Percentiles rank a stretch among this genome's conserved stretches.
phyloP scores from a whole-genome alignment of 1,140 invertebrate species.

The Steinernema feltiae region DNA sequence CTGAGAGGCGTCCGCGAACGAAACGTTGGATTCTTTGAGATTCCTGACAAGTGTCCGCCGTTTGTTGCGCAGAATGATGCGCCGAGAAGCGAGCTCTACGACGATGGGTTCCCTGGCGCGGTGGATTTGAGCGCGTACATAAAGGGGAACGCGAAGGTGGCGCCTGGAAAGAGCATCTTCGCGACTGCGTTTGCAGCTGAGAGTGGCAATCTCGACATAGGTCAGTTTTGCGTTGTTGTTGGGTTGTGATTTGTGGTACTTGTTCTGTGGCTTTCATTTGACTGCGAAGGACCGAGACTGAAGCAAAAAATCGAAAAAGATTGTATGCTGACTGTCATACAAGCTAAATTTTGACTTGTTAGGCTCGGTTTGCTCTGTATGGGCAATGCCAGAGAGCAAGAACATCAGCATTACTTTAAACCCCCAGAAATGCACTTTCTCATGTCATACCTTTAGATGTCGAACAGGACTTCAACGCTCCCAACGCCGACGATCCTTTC shows the following conservation, averaged over 20 bases:
- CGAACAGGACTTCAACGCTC: not conserved
- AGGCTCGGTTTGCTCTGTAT: too few relatives aligned
- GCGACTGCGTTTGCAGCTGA: not conserved
- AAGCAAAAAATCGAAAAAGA: too few relatives aligned
- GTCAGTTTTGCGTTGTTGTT: not conserved
- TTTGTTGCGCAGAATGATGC: not conserved
- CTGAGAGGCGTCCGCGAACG: not conserved
- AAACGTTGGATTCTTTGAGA: not conserved
- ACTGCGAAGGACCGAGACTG: too few relatives aligned
- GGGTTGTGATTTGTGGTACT: not conserved
- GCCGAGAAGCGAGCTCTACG: not conserved
- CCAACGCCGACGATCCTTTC: not conserved
- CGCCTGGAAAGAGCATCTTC: constrained; percentile 1
- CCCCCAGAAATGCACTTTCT: not conserved
- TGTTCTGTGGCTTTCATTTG: too few relatives aligned
- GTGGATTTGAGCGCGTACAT: not conserved
- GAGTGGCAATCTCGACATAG: not conserved
- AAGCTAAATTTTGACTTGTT: too few relatives aligned
- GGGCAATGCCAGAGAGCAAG: not conserved
- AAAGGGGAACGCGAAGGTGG: not conserved
- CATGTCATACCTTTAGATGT: not conserved
- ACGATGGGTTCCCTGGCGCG: not conserved
- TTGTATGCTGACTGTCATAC: too few relatives aligned
- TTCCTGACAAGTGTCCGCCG: constrained; percentile 2
- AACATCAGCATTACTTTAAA: too few relatives aligned